A percentile compares a stretch with the other conserved stretches of the same genome.
Conservation (phyloP, 2,797 vertebrate genomes). For the Tangara arthus region DNA sequence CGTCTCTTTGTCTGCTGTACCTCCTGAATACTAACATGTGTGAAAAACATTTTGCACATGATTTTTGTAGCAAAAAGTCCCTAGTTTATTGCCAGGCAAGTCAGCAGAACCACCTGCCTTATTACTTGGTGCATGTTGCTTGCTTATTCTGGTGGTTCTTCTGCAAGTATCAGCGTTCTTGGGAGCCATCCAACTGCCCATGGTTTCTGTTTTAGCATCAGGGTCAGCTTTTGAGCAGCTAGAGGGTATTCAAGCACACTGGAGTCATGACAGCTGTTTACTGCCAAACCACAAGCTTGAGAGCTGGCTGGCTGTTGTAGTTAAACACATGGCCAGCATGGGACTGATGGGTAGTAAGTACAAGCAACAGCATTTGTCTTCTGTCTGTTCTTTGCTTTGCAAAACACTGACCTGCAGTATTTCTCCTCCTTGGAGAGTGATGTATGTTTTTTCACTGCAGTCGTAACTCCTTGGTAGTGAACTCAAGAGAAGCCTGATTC, state of each 20-base stretch:
- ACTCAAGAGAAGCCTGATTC: background rate
- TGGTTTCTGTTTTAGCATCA: slow-evolving; percentile 3
- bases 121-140: background rate
- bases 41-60: background rate
- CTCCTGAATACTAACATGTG: background rate
- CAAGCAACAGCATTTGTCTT: background rate
- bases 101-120: background rate
- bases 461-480: background rate
- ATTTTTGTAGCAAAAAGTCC: background rate
- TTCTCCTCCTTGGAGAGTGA: background rate
- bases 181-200: background rate
- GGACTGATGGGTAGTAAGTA: background rate
- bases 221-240: background rate
- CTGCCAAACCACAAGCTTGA: background rate
- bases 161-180: background rate
- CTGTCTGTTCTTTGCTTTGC: background rate
- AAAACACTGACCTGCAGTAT: background rate
- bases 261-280: background rate
- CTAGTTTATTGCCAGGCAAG: background rate
- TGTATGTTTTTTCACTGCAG: background rate
- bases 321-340: background rate
- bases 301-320: background rate
- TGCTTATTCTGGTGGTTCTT: background rate
- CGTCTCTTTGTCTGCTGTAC: background rate
- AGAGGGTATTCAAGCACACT: background rate